Percentiles rank a stretch among this genome's conserved stretches.
These are phyloP conservation scores for Gallinago nigripennis DNA, from an alignment of 2,797 vertebrate species.

Conservation along the genomic window DNA sequence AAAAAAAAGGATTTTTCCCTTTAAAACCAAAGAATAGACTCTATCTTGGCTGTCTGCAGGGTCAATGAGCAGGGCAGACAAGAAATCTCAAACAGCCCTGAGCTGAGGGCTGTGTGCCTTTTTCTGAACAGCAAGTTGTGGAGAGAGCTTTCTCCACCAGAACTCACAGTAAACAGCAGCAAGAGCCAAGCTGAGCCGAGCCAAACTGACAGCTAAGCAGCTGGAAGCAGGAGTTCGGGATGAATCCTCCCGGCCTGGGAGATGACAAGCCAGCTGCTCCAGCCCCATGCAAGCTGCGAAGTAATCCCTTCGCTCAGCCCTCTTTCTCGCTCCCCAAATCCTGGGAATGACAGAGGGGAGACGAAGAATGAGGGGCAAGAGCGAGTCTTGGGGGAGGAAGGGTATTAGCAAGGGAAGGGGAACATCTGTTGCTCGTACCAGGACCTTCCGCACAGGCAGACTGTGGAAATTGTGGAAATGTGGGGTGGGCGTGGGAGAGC, in stretches of 20 bases:
- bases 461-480: not conserved
- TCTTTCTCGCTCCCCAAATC: not conserved
- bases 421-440: not conserved
- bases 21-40: not conserved
- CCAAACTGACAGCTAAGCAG: not conserved
- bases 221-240: not conserved
- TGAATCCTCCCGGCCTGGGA: not conserved
- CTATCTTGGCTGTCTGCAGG: accelerated
- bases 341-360: not conserved
- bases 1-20: not conserved
- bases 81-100: not conserved
- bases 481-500: not conserved
- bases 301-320: not conserved
- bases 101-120: not conserved
- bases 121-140: not conserved
- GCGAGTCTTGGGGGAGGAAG: not conserved
- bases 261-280: slow-evolving; percentile 19
- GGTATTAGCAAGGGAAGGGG: not conserved
- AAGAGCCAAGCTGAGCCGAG: not conserved
- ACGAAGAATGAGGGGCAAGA: not conserved
- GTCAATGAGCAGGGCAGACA: not conserved
- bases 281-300: not conserved
- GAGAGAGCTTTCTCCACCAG: not conserved
- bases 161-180: not conserved
- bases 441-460: not conserved